Conservation (phyloP, 2,797 vertebrate genomes). For the Acanthiza pusilla region DNA sequence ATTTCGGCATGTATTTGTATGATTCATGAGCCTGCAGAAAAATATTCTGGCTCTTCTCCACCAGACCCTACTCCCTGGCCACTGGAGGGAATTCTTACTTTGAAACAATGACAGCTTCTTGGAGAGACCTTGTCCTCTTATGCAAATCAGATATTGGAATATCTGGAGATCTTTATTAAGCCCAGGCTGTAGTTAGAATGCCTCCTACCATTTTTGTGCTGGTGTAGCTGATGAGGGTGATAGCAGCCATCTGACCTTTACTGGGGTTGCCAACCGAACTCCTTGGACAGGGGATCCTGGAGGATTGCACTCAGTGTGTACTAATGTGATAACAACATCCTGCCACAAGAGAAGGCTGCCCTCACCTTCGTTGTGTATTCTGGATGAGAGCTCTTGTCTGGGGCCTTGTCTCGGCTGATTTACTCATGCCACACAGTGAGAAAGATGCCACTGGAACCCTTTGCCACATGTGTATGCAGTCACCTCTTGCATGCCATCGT, state of each 20-base stretch:
- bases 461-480: accelerated
- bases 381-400: not conserved
- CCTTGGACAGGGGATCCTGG: not conserved
- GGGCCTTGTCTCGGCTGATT: not conserved
- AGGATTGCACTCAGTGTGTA: not conserved
- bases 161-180: conserved; percentile 52
- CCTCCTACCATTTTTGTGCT: not conserved
- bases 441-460: not conserved
- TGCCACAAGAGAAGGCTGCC: not conserved
- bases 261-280: not conserved
- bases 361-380: not conserved
- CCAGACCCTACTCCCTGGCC: conserved; percentile 14
- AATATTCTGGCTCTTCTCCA: conserved; percentile 49
- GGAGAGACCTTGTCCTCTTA: conserved; percentile 46
- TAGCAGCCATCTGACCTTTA: not conserved
- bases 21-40: conserved; percentile 57
- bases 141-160: conserved; percentile 46
- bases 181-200: not conserved
- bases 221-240: not conserved
- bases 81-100: conserved; percentile 32
- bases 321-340: not conserved
- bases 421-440: accelerated
- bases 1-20: conserved; percentile 37
- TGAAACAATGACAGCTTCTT: conserved; percentile 48
- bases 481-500: not conserved